Percentiles rank a stretch among this genome's conserved stretches.
Evolutionary conservation across 2,888 invertebrate genomes (phyloP).

Genomic region (Acronicta aceris): DNA sequence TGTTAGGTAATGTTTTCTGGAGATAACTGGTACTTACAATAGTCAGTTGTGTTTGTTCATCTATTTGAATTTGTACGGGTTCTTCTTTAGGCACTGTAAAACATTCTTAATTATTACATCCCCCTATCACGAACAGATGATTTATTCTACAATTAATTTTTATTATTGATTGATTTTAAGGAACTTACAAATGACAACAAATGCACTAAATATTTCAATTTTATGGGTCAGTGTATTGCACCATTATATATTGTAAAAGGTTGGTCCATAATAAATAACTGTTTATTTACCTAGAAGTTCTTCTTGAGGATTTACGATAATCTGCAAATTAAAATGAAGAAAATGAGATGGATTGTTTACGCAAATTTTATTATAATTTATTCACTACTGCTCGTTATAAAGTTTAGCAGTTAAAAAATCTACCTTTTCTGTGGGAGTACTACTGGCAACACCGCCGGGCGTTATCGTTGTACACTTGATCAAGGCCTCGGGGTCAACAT

Average conservation of each 20-base stretch:
- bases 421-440: conserved; percentile 78
- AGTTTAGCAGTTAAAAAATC: not conserved
- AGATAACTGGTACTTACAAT: conserved; percentile 71
- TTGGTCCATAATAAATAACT: too few species aligned
- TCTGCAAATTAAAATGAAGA: conserved; percentile 60
- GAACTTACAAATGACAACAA: too few species aligned
- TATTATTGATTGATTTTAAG: too few species aligned
- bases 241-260: too few species aligned
- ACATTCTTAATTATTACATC: not conserved
- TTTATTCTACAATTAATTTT: too few species aligned
- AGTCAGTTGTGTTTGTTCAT: conserved; percentile 82
- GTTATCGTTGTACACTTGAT: conserved; percentile 87
- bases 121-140: too few species aligned
- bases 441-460: conserved; percentile 82
- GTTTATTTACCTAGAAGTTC: conserved; percentile 66
- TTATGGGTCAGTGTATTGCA: too few species aligned
- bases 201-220: too few species aligned
- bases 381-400: too few species aligned
- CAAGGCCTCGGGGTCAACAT: conserved; percentile 84
- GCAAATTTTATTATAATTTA: too few species aligned
- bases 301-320: conserved; percentile 64
- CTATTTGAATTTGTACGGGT: conserved; percentile 83
- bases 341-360: not conserved
- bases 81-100: conserved; percentile 79
- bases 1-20: too few species aligned